Evolutionary conservation across 2,888 invertebrate genomes (phyloP).

Genomic region (Sinelater perroti): DNA sequence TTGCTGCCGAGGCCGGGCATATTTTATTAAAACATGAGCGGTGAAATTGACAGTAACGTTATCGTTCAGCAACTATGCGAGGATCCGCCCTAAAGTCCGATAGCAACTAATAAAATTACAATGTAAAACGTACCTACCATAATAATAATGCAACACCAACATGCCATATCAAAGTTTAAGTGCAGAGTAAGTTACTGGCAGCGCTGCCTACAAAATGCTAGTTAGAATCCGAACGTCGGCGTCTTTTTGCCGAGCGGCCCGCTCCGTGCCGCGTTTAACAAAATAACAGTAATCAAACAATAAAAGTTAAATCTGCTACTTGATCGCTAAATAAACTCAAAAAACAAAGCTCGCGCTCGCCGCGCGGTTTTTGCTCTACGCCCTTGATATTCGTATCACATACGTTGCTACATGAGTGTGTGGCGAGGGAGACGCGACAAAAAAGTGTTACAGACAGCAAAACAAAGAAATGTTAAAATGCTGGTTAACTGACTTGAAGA

Average conservation of each 20-base stretch:
- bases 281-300: slow-evolving; percentile 48
- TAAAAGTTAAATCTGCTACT: slow-evolving; percentile 42
- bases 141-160: not conserved
- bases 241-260: slow-evolving; percentile 28
- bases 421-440: slow-evolving; percentile 45
- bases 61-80: not conserved
- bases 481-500: slow-evolving; percentile 48
- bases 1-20: too few relatives aligned
- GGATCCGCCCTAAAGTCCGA: not conserved
- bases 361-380: slow-evolving; percentile 41
- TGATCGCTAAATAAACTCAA: slow-evolving; percentile 44
- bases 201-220: not conserved
- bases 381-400: slow-evolving; percentile 47
- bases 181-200: slow-evolving; percentile 9
- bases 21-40: not conserved
- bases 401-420: slow-evolving; percentile 32
- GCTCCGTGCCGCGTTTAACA: slow-evolving; percentile 42
- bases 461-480: slow-evolving; percentile 51
- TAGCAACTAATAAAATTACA: slow-evolving; percentile 1
- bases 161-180: not conserved
- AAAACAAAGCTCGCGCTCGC: slow-evolving; percentile 42
- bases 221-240: slow-evolving; percentile 1
- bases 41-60: not conserved
- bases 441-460: slow-evolving; percentile 52
- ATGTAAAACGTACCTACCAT: not conserved